Conservation (phyloP, 2,113 vertebrate species). For the Geococcyx californianus region DNA sequence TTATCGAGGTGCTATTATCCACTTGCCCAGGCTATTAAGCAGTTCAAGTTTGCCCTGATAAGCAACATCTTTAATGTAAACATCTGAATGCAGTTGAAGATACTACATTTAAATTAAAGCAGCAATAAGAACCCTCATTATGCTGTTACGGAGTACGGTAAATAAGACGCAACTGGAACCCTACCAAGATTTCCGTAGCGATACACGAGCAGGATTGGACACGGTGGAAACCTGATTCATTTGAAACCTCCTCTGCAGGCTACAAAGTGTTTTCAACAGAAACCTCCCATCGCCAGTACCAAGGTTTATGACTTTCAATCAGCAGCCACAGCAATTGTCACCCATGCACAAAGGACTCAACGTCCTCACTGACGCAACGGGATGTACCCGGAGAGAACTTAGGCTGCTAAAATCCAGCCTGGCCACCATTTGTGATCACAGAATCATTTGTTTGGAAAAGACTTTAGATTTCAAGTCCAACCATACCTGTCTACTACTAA, state of each 20-base stretch:
- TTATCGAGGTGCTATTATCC: conserved; percentile 18
- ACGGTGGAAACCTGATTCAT: background rate
- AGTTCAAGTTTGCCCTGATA: conserved; percentile 38
- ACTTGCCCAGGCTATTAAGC: conserved; percentile 18
- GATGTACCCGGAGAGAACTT: background rate
- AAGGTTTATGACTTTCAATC: background rate
- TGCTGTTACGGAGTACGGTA: background rate
- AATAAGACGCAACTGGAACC: conserved; percentile 29
- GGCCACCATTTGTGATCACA: background rate
- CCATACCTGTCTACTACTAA: no score
- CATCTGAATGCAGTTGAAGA: conserved; percentile 6
- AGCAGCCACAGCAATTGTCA: background rate
- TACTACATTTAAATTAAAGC: conserved; percentile 19
- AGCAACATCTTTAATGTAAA: background rate
- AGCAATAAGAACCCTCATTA: conserved; percentile 53
- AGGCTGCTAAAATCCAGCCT: background rate
- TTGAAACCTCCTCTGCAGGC: background rate
- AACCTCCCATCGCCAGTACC: rapidly evolving
- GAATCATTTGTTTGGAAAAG: no score
- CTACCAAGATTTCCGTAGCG: background rate
- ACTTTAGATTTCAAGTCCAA: no score
- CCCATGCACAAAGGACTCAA: background rate
- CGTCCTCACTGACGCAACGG: rapidly evolving
- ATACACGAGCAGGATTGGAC: background rate
- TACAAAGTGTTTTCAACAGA: background rate